phyloP scores from a whole-genome alignment of 2,888 invertebrate genomes.

The Arctia plantaginis region DNA sequence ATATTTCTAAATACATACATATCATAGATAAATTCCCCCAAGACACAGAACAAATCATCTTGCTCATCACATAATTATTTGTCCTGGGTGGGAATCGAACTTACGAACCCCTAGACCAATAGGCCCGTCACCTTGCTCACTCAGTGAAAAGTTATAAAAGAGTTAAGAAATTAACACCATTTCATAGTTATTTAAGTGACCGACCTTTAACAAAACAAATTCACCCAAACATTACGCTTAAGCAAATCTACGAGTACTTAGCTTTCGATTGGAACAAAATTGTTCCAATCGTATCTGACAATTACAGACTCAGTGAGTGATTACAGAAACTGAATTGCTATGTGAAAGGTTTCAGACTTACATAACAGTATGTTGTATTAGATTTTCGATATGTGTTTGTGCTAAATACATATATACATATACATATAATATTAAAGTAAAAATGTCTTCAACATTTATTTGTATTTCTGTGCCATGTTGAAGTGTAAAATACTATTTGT shows the following conservation, averaged over 20 bases:
- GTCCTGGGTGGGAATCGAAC: no score
- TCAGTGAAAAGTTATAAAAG: neutral
- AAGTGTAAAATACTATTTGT: no score
- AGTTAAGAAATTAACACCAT: no score
- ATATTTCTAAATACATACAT: no score
- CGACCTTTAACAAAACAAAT: neutral
- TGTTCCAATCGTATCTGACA: slow-evolving; percentile 23
- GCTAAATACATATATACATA: no score
- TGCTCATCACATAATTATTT: no score
- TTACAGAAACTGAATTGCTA: neutral
- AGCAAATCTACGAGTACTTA: slow-evolving; percentile 31
- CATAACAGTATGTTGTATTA: neutral
- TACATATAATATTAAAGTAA: no score
- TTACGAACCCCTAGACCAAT: no score
- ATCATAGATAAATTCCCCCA: no score
- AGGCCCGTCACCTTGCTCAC: neutral
- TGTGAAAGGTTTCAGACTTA: neutral
- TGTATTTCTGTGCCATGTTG: no score
- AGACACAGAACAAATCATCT: no score
- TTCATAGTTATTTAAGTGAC: neutral
- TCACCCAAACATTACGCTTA: slow-evolving; percentile 20
- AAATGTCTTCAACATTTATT: no score
- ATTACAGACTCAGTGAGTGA: neutral
- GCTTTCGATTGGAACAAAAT: slow-evolving; percentile 44
- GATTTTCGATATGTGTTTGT: neutral